These are phyloP conservation scores for Abrostola tripartita DNA, from an alignment of 2,888 invertebrate genomes.

Conservation along the genomic window DNA sequence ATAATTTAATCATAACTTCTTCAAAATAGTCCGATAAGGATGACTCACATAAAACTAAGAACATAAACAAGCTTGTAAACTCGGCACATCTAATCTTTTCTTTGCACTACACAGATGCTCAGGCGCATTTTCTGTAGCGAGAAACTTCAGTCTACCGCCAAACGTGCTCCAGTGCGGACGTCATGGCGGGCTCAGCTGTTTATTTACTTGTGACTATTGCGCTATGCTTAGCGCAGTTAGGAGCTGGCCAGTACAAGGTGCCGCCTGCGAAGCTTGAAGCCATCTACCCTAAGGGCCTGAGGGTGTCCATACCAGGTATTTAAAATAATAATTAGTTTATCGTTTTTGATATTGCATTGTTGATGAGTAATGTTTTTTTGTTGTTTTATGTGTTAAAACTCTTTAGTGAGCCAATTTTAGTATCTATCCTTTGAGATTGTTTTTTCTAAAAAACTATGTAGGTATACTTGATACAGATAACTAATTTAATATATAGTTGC, in stretches of 20 bases:
- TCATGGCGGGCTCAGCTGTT: conserved; percentile 59
- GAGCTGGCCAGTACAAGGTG: conserved; percentile 72
- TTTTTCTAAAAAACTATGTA: too few species aligned
- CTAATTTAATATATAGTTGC: too few species aligned
- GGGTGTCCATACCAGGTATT: conserved; percentile 85
- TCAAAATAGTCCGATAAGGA: too few species aligned
- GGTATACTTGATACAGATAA: too few species aligned
- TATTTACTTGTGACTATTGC: conserved; percentile 58
- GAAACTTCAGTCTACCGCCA: conserved; percentile 60
- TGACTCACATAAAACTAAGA: too few species aligned
- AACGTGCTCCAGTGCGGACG: conserved; percentile 59
- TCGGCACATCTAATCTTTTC: conserved; percentile 23
- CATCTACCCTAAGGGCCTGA: conserved; percentile 88
- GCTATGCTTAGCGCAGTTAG: conserved; percentile 52
- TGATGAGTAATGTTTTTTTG: neutral
- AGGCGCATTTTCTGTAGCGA: conserved; percentile 46
- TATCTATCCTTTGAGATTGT: too few species aligned
- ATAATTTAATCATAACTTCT: too few species aligned
- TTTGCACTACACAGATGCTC: conserved; percentile 52
- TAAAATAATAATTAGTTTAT: neutral
- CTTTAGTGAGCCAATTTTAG: too few species aligned
- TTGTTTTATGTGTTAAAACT: conserved; percentile 6
- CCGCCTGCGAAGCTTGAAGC: conserved; percentile 89
- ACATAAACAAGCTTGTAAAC: neutral
- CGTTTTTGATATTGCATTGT: neutral